Evolutionary conservation across 2,888 invertebrate genomes (phyloP), one percentile per base, ranked within the genome.

Genomic region (Mesorhabditis spiculigera): DNA sequence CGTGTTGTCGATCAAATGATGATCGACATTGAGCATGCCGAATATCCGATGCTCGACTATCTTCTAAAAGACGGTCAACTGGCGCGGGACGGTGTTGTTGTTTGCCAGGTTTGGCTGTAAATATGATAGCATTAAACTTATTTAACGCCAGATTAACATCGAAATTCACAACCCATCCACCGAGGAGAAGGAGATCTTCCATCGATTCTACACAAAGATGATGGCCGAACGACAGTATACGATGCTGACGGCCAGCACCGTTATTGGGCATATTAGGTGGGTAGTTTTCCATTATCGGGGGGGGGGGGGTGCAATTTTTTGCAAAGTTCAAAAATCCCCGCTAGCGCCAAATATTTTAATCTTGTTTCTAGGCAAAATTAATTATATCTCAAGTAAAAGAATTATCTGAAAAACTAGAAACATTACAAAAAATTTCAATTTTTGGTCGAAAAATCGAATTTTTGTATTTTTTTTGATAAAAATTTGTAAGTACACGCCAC

Each of bases 21-120:
- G 78, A 68, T 78, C 8, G 78, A 78, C 50, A 74, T 78, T 44
- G 78, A 78, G 61, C 75, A 76, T n/a, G 76, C 75, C 42, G 78
- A 78, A 61, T 78, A 76, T 43, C 76, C 73, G 13, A 71, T 78
- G 10, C 69, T 78, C 4, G 73, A 72, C 6, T 75, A 74, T 62
- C 70, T 78, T 43, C 68, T 75, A 13, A 67, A 74, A 58, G 69
- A 70, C 8, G 77, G 75, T 8, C 67, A 70, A 45, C 58, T 78
- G 66, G 67, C 66, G 5, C 66, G 73, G 8, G 65, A 71, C 63
- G 75, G 67, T 4, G 72, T 78, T 6, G 67, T 71, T 43, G 67
- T 78, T 68, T 78, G 78, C 62, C 78, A 77, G 71, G 77, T 77
- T 6, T 28, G 50, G 13, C 10, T 10, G 50, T 10, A 2, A 50